A percentile compares a stretch with the other conserved stretches of the same genome.
These are phyloP conservation scores for Trichomycterus rosablanca DNA, from an alignment of 2,113 vertebrate genomes.

Conservation along the genomic window DNA sequence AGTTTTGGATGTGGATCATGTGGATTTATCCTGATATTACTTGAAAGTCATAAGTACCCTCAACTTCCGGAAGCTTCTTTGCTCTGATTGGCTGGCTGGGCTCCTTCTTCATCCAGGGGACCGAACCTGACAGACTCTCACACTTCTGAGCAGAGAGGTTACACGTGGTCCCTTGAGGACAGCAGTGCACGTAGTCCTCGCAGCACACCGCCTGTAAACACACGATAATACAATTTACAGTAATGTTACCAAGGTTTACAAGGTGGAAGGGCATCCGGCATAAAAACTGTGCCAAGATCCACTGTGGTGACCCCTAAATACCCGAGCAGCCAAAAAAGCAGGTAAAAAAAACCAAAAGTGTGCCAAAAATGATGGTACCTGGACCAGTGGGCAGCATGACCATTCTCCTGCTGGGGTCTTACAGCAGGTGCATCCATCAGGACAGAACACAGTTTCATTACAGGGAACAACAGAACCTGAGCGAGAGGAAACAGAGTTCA, in stretches of 20 bases:
- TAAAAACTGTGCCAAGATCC: background rate
- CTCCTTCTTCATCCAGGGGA: slow-evolving; percentile 46
- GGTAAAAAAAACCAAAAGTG: too few species aligned
- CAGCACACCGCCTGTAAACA: background rate
- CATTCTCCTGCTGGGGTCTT: slow-evolving; percentile 12
- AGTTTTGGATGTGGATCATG: too few species aligned
- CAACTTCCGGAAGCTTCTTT: background rate
- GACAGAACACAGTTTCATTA: slow-evolving; percentile 24
- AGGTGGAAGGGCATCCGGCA: too few species aligned
- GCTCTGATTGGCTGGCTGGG: slow-evolving; percentile 27
- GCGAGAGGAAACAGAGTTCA: background rate
- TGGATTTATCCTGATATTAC: too few species aligned
- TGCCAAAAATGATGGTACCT: background rate
- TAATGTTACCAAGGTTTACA: too few species aligned
- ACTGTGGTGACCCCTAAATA: too few species aligned
- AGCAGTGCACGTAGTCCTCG: slow-evolving; percentile 64
- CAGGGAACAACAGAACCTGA: slow-evolving; percentile 41
- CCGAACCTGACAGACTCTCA: background rate
- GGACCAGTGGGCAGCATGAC: slow-evolving; percentile 51
- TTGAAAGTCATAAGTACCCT: background rate
- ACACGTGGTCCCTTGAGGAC: slow-evolving; percentile 60
- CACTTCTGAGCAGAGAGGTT: slow-evolving; percentile 54
- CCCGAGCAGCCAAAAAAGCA: too few species aligned
- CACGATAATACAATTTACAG: too few species aligned
- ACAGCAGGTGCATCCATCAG: slow-evolving; percentile 51